Percentiles rank a stretch among this genome's conserved stretches.
Evolutionary conservation across 2,888 invertebrate genomes (phyloP).

Genomic region (Cancer borealis): DNA sequence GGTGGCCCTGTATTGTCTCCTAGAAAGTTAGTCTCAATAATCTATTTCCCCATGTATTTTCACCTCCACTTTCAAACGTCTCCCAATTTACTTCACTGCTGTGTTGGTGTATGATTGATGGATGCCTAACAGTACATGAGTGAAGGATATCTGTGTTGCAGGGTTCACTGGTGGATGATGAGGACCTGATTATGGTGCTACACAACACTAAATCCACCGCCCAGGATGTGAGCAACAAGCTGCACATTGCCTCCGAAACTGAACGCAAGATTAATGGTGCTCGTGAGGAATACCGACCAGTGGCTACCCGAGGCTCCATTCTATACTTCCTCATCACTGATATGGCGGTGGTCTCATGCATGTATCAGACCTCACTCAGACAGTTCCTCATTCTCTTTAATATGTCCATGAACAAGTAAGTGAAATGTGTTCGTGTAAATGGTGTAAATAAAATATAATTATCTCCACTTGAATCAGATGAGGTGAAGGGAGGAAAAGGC

Average conservation of each 20-base stretch:
- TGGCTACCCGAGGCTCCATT: constrained; percentile 95
- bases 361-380: constrained; percentile 97
- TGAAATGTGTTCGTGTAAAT: not conserved
- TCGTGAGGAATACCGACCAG: constrained; percentile 96
- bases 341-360: constrained; percentile 96
- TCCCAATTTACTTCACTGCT: too few species aligned
- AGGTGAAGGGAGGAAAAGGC: too few species aligned
- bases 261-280: constrained; percentile 96
- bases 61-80: too few species aligned
- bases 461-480: not conserved
- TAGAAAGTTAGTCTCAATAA: not conserved
- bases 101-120: not conserved
- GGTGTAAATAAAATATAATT: not conserved
- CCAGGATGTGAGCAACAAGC: constrained; percentile 96
- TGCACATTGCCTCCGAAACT: constrained; percentile 94
- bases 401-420: constrained; percentile 90
- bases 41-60: not conserved
- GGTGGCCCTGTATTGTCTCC: not conserved
- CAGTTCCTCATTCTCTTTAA: constrained; percentile 97
- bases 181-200: constrained; percentile 93
- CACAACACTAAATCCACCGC: constrained; percentile 93
- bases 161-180: constrained; percentile 96
- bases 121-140: not conserved
- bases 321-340: constrained; percentile 97
- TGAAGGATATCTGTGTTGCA: constrained; percentile 75